These are phyloP conservation scores for Augiades crinisus DNA, from an alignment of 2,888 invertebrate species.

Conservation along the genomic window DNA sequence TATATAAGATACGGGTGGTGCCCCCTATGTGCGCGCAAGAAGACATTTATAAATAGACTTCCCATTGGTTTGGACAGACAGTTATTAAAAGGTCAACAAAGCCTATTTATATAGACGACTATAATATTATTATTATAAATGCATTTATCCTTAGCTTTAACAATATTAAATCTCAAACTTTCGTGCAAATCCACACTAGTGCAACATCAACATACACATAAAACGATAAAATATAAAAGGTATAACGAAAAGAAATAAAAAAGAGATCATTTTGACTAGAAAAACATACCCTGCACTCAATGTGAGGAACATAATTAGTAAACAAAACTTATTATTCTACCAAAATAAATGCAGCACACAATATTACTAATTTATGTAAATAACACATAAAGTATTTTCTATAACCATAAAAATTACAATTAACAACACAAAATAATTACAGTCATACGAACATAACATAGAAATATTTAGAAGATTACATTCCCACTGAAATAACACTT, in stretches of 20 bases:
- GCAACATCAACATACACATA: not conserved
- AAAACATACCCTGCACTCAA: conserved; percentile 8
- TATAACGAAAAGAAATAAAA: not conserved
- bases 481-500: too few relatives aligned
- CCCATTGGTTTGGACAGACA: not conserved
- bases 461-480: too few relatives aligned
- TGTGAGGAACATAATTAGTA: conserved; percentile 5
- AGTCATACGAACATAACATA: too few relatives aligned
- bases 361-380: not conserved
- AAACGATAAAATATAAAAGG: not conserved
- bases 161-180: not conserved
- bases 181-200: conserved; percentile 5
- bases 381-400: too few relatives aligned
- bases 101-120: not conserved
- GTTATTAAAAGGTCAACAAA: not conserved
- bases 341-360: not conserved
- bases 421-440: too few relatives aligned
- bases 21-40: not conserved
- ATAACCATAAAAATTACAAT: too few relatives aligned
- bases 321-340: conserved; percentile 5
- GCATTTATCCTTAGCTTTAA: not conserved
- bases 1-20: too few relatives aligned
- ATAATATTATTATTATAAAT: not conserved
- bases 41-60: not conserved
- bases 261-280: conserved; percentile 13